Percentiles rank a stretch among this genome's conserved stretches.
These are phyloP conservation scores for Orthosia cruda DNA, from an alignment of 2,888 invertebrate genomes.

Conservation along the genomic window DNA sequence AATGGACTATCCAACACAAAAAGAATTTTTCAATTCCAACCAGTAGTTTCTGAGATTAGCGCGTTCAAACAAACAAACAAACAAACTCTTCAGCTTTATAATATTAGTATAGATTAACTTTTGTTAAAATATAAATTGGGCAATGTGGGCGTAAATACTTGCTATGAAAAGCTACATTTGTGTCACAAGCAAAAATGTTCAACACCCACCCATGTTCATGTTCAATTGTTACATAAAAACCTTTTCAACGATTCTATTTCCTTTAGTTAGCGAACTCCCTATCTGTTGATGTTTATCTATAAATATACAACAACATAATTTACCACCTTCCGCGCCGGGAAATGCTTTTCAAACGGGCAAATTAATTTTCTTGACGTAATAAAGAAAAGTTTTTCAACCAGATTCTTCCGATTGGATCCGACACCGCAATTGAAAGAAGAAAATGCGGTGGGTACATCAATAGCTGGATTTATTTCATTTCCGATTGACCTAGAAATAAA, in stretches of 20 bases:
- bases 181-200: conserved; percentile 23
- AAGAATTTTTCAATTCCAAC: too few species aligned
- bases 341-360: conserved; percentile 46
- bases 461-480: conserved; percentile 29
- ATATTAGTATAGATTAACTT: not conserved
- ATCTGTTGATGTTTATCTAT: conserved; percentile 43
- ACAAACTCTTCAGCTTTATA: too few species aligned
- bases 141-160: not conserved
- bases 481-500: conserved; percentile 20
- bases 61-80: too few species aligned
- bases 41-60: too few species aligned
- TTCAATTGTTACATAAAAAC: conserved; percentile 46
- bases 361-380: conserved; percentile 30
- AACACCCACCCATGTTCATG: not conserved
- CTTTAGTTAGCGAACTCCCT: conserved; percentile 22
- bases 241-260: conserved; percentile 39
- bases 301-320: conserved; percentile 36
- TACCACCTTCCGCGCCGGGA: conserved; percentile 37
- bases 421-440: not conserved
- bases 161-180: conserved; percentile 11
- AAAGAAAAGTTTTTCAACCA: conserved; percentile 7
- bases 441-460: conserved; percentile 9
- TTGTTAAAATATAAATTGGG: not conserved
- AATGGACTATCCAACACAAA: too few species aligned
- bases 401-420: not conserved